Base-by-base conservation (phyloP, 2,888 invertebrate species). In the Pasiphila rectangulata region DNA sequence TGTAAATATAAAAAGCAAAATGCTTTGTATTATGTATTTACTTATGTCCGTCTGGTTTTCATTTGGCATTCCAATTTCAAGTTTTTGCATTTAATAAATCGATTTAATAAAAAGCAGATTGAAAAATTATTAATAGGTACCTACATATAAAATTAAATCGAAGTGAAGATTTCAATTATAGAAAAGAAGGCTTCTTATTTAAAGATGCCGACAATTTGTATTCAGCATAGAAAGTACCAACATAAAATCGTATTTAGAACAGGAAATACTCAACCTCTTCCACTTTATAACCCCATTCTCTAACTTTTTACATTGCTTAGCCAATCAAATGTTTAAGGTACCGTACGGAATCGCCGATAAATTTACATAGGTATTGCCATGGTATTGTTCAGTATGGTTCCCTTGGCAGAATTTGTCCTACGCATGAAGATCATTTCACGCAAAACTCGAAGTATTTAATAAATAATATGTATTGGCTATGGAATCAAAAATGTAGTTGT, bases 401-500 rank as follows among this genome's bases (percentile, higher is more conserved):
- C 63, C 38, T 45, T 48, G 46, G 56, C 63, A 59, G 63, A 70
- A 72, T 70, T 71, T 60, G 69, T 63, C 65, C 53, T 56, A 54
- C 61, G 57, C 75, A 79, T 75, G 75, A 65, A 71, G 64, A 63
- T 58, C 46, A 60, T 68, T 69, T 58, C 75, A 74, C 69, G 76
- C 68, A 65, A 72, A n/a, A 63, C 64, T 55, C 56, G 54, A 54
- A 56, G 53, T 63, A 61, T 58, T 7, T 4, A 4, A 6, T 21
- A 21, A 21, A 21, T 4, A 6, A 21, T 6, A 27, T 13, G 12
- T 54, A 55, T 24, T 66, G 54, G 48, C 51, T 59, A 32, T 16
- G n/a, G n/a, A n/a, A n/a, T n/a, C n/a, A n/a, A n/a, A n/a, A n/a
- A n/a, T n/a, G n/a, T n/a, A n/a, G n/a, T n/a, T n/a, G n/a, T n/a